Base-by-base conservation (phyloP, 2,888 invertebrate species). In the Stomorhina lunata region DNA sequence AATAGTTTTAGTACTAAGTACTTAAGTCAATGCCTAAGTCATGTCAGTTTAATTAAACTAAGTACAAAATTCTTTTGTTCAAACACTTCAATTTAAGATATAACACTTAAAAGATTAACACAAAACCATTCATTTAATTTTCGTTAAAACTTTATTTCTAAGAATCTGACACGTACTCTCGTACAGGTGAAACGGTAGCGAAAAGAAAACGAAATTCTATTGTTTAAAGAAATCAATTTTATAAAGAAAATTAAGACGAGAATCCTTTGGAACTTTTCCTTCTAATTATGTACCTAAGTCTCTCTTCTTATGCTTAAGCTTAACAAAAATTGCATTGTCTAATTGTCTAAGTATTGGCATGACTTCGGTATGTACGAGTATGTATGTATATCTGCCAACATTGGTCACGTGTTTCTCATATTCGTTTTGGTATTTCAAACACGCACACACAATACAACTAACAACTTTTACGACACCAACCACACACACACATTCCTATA, bases 351-450 rank as follows among this genome's bases (percentile, higher is more conserved):
- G n/a, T n/a, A n/a, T n/a, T n/a, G n/a, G n/a, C n/a, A n/a, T n/a
- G n/a, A n/a, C n/a, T n/a, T n/a, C n/a, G n/a, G n/a, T n/a, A n/a
- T n/a, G n/a, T n/a, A n/a, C n/a, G n/a, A n/a, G n/a, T n/a, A n/a
- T n/a, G n/a, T n/a, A n/a, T n/a, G n/a, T n/a, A n/a, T n/a, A n/a
- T n/a, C n/a, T 22, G 20, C 7, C 20, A 59, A 22, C 37, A 48
- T 61, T 37, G 29, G 63, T 73, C 73, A 73, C 63, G 55, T 72
- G 76, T 71, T 63, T 45, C 71, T 84, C 84, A n/a, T n/a, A n/a
- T n/a, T n/a, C n/a, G 80, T 83, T 83, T 83, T 85, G 88, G 83
- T 83, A 88, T 43, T 87, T 75, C 75, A 85, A 37, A 34, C 57
- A 53, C 57, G 43, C 37, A 61, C 63, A 63, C 40, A 50, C 48